Base-by-base conservation (phyloP, 2,113 vertebrate genomes). In the Anarhynchus alexandrinus region DNA sequence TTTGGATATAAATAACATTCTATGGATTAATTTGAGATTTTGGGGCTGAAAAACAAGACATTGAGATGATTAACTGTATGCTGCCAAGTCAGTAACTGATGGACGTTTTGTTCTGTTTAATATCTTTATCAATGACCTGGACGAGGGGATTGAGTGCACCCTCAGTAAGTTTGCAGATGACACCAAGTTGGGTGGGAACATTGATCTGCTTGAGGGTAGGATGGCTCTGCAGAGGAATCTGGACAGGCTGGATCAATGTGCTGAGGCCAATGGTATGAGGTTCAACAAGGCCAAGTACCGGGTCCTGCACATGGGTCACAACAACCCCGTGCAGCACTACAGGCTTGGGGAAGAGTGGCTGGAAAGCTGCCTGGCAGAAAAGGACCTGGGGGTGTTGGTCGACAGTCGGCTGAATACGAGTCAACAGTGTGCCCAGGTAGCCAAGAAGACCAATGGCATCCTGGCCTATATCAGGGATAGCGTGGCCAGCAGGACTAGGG, bases 31-130 rank as follows among this genome's bases (percentile, higher is more conserved):
- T 47, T 47, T 6, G n/a, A 29, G 34, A 10, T 47, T 54, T 27
- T 6, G 7, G 58, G 59, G 23, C 22, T 11, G 47, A 29, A 25
- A 21, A 15, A 4, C 20, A 10, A 12, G 65, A 8, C 14, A 6
- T 1, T 6, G 55, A 13, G 29, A 5, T 1, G 45, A 61, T 7
- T 5, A 36, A 30, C 5, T 1, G 8, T 1, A 5, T 1, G 9
- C 18, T 40, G 47, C 47, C 27, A 7, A 5, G 17, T 20, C 69
- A 13, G 32, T 6, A 7, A 26, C 19, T 2, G n/a, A 11, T 3
- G 5, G 16, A 3, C 9, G 10, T 66, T 65, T 42, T 42, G 26
- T 42, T 66, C 64, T 43, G 40, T 45, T 66, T 43, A 32, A 45
- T 43, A 43, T 43, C 42, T 66, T 43, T 32, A 45, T 66, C 19